phyloP scores from a whole-genome alignment of 1,140 invertebrate species.

The Atta colombica region DNA sequence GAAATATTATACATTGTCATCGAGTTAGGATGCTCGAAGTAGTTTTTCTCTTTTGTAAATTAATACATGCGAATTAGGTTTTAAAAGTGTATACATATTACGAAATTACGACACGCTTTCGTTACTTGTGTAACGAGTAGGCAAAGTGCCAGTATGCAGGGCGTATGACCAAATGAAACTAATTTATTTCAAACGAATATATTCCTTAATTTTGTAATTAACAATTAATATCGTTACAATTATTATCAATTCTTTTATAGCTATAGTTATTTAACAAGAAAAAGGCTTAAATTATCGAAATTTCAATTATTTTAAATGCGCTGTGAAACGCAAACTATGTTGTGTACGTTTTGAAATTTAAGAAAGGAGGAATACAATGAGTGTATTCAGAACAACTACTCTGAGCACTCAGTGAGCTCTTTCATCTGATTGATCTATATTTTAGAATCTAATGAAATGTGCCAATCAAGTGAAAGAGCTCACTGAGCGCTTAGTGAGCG shows the following conservation, averaged over 20 bases:
- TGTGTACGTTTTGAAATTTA: slow-evolving; percentile 69
- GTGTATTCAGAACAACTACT: too few relatives aligned
- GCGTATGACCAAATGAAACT: slow-evolving; percentile 27
- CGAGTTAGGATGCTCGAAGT: background rate
- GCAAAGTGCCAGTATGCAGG: slow-evolving; percentile 13
- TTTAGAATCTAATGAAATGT: too few relatives aligned
- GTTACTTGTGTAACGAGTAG: slow-evolving; percentile 68
- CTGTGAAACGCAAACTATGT: slow-evolving; percentile 37
- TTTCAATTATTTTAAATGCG: background rate
- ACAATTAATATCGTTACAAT: slow-evolving; percentile 1
- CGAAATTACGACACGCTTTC: slow-evolving; percentile 45
- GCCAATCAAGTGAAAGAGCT: too few relatives aligned
- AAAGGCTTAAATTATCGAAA: slow-evolving; percentile 14
- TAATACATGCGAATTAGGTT: slow-evolving; percentile 37
- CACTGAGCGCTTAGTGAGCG: too few relatives aligned
- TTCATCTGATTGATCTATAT: too few relatives aligned
- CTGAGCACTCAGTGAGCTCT: too few relatives aligned
- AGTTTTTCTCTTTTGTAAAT: slow-evolving; percentile 40
- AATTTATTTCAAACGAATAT: slow-evolving; percentile 41
- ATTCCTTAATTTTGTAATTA: slow-evolving; percentile 24
- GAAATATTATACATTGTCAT: slow-evolving; percentile 18
- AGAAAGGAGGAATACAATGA: slow-evolving; percentile 44
- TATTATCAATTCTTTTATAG: background rate
- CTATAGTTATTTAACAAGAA: slow-evolving; percentile 15
- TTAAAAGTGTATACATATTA: slow-evolving; percentile 30